Percentiles rank a stretch among this genome's conserved stretches.
Conservation (phyloP, 64 coral and sea anemone genomes). For the Acropora yongei region DNA sequence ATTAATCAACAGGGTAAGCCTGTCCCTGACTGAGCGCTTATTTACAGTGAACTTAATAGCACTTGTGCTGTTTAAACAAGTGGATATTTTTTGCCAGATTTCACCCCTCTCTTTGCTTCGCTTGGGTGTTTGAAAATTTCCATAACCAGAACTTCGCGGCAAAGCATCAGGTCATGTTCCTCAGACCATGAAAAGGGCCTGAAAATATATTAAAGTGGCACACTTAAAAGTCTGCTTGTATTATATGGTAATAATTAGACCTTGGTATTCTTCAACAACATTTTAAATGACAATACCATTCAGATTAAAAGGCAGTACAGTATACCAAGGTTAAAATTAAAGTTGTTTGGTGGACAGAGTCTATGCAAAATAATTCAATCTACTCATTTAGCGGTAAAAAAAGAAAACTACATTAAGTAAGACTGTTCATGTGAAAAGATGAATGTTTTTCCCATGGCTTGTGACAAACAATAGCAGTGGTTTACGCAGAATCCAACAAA, state of each 20-base stretch:
- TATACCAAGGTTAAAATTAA: neutral
- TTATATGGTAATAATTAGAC: slow-evolving; percentile 5
- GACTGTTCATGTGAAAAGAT: neutral
- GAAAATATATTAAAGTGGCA: too few species aligned
- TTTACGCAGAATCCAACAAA: slow-evolving; percentile 1
- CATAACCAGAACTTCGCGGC: slow-evolving; percentile 38
- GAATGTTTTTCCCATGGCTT: neutral
- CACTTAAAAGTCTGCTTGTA: too few species aligned
- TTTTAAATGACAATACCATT: neutral
- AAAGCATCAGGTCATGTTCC: slow-evolving; percentile 33
- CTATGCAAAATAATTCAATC: neutral
- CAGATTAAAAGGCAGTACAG: neutral
- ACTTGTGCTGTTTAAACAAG: too few species aligned
- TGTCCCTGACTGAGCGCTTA: too few species aligned
- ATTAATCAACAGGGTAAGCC: too few species aligned
- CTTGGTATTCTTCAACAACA: neutral
- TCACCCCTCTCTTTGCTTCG: slow-evolving; percentile 48
- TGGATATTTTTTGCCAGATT: too few species aligned
- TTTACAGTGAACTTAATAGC: too few species aligned
- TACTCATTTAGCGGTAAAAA: neutral
- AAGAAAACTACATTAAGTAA: neutral
- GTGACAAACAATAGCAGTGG: neutral
- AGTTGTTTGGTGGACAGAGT: neutral
- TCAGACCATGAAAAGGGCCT: slow-evolving; percentile 45
- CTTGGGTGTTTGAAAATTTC: slow-evolving; percentile 28